phyloP scores from a whole-genome alignment of 2,797 vertebrate genomes.

The Nannoperca obscura region DNA sequence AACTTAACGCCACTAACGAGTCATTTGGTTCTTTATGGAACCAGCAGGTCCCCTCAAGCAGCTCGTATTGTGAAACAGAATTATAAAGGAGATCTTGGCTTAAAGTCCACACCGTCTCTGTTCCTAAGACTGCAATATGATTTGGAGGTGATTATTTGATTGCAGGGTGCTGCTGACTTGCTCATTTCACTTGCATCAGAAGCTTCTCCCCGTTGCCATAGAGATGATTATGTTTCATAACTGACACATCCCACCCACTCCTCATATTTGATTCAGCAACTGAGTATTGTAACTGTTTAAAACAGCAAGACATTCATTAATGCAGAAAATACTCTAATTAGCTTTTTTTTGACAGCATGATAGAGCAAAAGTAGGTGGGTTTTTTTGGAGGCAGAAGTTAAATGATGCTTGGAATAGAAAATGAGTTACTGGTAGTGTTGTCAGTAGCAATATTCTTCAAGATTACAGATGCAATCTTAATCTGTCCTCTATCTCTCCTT shows the following conservation, averaged over 20 bases:
- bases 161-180: conserved; percentile 63
- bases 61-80: conserved; percentile 50
- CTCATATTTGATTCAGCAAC: conserved; percentile 60
- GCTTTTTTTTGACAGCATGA: conserved; percentile 36
- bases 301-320: conserved; percentile 61
- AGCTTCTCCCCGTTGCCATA: conserved; percentile 76
- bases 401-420: conserved; percentile 61
- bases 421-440: conserved; percentile 53
- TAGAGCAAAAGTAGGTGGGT: conserved; percentile 36
- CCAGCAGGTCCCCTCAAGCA: conserved; percentile 60
- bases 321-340: conserved; percentile 60
- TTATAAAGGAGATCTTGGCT: conserved; percentile 53
- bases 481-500: conserved; percentile 85
- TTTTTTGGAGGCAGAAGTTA: conserved; percentile 40
- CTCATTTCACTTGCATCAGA: conserved; percentile 70
- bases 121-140: conserved; percentile 60
- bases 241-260: conserved; percentile 58
- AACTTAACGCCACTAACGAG: conserved; percentile 68
- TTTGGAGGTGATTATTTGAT: conserved; percentile 79
- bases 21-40: conserved; percentile 74
- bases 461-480: conserved; percentile 81
- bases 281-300: conserved; percentile 62
- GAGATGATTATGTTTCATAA: conserved; percentile 71
- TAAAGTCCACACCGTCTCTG: conserved; percentile 27
- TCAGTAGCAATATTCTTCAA: conserved; percentile 74